Conservation (phyloP, 2,888 invertebrate species). For the Yponomeuta plumbellus region DNA sequence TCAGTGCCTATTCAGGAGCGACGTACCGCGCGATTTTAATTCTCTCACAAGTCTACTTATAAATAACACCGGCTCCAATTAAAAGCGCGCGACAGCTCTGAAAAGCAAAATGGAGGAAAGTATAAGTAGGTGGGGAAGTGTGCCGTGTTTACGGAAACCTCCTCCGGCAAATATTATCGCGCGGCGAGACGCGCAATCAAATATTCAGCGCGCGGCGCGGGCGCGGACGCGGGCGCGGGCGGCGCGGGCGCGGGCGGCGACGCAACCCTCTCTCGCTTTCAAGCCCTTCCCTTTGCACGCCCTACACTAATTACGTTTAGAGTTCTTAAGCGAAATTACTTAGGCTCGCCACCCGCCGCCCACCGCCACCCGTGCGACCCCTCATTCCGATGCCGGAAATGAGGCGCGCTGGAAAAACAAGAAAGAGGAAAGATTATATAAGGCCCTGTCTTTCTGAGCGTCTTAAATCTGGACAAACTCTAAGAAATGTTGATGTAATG, state of each 20-base stretch:
- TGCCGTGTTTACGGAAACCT: conserved; percentile 73
- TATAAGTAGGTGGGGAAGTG: conserved; percentile 66
- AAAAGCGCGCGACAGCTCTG: conserved; percentile 69
- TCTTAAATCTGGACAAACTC: conserved; percentile 74
- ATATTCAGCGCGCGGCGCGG: conserved; percentile 67
- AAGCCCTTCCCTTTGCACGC: conserved; percentile 79
- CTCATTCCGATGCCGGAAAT: conserved; percentile 53
- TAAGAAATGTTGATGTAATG: conserved; percentile 75
- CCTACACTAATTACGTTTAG: conserved; percentile 83
- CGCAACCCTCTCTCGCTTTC: conserved; percentile 79
- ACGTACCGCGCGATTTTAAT: conserved; percentile 69
- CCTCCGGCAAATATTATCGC: conserved; percentile 75
- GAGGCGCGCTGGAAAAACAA: conserved; percentile 75
- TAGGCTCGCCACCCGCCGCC: conserved; percentile 73
- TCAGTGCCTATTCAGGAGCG: conserved; percentile 52
- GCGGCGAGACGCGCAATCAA: conserved; percentile 69
- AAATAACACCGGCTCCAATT: conserved; percentile 69
- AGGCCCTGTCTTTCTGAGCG: conserved; percentile 65
- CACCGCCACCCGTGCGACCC: conserved; percentile 52
- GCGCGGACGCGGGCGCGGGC: conserved; percentile 44
- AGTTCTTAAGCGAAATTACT: conserved; percentile 82
- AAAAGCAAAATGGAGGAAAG: conserved; percentile 62
- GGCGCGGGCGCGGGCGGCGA: conserved; percentile 44
- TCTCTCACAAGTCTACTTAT: conserved; percentile 71
- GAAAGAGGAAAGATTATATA: conserved; percentile 71